Conservation (phyloP, 2,113 vertebrate genomes). For the Trachemys scripta region DNA sequence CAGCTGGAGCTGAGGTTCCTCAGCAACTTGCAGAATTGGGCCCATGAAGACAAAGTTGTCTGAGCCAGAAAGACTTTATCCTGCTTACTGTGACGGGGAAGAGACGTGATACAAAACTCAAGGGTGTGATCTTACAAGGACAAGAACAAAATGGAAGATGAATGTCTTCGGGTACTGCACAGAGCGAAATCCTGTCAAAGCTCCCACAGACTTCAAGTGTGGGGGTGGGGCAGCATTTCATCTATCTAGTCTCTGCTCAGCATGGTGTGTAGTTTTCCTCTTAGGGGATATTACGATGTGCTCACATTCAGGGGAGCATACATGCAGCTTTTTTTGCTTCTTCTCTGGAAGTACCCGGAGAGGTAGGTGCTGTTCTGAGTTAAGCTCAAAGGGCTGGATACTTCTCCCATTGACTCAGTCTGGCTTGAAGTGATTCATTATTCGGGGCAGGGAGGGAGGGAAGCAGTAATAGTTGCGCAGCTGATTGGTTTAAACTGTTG, state of each 20-base stretch:
- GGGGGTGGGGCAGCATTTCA: neutral
- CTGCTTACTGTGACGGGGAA: neutral
- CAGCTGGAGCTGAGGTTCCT: neutral
- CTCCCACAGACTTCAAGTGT: no score
- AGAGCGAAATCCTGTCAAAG: neutral
- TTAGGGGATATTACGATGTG: neutral
- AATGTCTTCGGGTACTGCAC: neutral
- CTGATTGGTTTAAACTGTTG: conserved; percentile 52
- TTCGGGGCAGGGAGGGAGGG: neutral
- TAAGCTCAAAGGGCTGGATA: neutral
- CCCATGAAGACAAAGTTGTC: neutral
- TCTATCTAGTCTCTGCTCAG: neutral
- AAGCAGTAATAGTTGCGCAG: neutral
- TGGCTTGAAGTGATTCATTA: neutral
- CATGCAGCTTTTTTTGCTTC: neutral
- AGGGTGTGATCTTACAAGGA: neutral
- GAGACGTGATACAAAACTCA: neutral
- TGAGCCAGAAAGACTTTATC: neutral
- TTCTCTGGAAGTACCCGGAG: conserved; percentile 16
- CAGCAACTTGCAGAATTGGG: neutral
- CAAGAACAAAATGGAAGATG: neutral
- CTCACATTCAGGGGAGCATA: neutral
- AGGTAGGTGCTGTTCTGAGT: conserved; percentile 51
- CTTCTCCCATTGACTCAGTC: neutral
- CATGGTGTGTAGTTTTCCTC: neutral